phyloP scores from a whole-genome alignment of 2,888 invertebrate species.

The Cotesia congregata region DNA sequence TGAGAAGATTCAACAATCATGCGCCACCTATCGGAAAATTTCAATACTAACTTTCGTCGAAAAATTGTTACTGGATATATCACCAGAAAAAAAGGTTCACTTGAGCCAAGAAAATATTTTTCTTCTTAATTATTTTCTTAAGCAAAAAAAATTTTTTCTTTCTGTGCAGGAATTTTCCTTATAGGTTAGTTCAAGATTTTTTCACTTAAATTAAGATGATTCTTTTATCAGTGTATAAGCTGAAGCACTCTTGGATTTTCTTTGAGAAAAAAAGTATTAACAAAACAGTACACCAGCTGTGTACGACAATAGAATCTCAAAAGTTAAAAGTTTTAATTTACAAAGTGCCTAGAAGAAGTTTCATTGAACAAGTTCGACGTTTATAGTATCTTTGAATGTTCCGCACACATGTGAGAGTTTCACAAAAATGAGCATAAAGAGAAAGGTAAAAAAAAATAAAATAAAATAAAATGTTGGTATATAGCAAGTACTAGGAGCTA shows the following conservation, averaged over 20 bases:
- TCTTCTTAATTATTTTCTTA: no score
- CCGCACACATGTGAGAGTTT: conserved; percentile 26
- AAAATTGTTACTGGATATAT: no score
- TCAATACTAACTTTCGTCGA: no score
- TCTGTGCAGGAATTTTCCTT: no score
- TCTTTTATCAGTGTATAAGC: no score
- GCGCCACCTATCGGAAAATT: no score
- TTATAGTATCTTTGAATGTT: conserved; percentile 37
- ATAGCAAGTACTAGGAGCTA: neutral
- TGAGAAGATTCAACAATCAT: no score
- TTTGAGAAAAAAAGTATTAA: neutral
- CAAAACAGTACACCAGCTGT: neutral
- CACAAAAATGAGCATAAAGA: conserved; percentile 11
- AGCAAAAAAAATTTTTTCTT: no score
- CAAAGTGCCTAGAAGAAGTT: conserved; percentile 10
- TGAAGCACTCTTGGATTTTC: no score
- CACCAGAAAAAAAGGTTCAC: no score
- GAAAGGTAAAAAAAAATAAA: conserved; percentile 23
- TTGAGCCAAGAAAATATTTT: no score
- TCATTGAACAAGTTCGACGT: conserved; percentile 41
- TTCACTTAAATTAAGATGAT: neutral
- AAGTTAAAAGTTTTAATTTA: conserved; percentile 6
- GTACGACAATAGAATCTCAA: neutral
- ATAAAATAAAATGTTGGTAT: conserved; percentile 12
- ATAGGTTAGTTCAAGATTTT: neutral